These are phyloP conservation scores for Corydoras maculifer DNA, from an alignment of 2,113 vertebrate species.

Conservation along the genomic window DNA sequence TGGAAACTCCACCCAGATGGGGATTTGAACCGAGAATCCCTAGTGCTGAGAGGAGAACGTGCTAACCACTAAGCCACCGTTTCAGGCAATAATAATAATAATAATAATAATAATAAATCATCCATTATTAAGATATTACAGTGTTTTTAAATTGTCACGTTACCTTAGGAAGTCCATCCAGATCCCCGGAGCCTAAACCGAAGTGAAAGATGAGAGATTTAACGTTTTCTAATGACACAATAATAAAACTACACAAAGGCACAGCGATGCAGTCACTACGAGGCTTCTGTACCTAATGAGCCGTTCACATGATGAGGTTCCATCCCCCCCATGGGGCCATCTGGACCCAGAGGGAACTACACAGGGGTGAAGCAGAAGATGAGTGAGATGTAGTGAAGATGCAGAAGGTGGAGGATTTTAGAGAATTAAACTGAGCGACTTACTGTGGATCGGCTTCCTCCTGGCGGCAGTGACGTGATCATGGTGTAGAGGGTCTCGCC, in stretches of 20 bases:
- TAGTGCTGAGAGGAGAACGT: too few relatives aligned
- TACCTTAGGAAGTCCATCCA: constrained; percentile 91
- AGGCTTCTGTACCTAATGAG: constrained; percentile 72
- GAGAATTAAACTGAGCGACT: constrained; percentile 42
- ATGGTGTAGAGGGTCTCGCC: constrained; percentile 89
- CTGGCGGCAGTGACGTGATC: constrained; percentile 81
- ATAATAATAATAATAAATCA: not conserved
- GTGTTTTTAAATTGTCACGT: constrained; percentile 10
- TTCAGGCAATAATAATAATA: not conserved
- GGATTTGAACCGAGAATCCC: too few relatives aligned
- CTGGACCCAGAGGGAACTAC: constrained; percentile 83
- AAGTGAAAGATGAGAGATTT: too few relatives aligned
- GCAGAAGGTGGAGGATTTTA: not conserved
- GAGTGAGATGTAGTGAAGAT: not conserved
- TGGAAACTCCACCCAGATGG: too few relatives aligned
- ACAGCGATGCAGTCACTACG: constrained; percentile 1
- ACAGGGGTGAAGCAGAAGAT: not conserved
- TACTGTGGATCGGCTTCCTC: constrained; percentile 75
- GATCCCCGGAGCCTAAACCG: constrained; percentile 76
- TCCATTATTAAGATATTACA: not conserved
- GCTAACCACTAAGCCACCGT: too few relatives aligned
- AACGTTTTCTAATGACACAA: too few relatives aligned
- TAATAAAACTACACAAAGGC: too few relatives aligned
- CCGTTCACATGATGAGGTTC: constrained; percentile 90
- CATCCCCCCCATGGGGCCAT: constrained; percentile 80